Conservation (phyloP, 2,888 invertebrate species). For the Platynereis dumerilii region DNA sequence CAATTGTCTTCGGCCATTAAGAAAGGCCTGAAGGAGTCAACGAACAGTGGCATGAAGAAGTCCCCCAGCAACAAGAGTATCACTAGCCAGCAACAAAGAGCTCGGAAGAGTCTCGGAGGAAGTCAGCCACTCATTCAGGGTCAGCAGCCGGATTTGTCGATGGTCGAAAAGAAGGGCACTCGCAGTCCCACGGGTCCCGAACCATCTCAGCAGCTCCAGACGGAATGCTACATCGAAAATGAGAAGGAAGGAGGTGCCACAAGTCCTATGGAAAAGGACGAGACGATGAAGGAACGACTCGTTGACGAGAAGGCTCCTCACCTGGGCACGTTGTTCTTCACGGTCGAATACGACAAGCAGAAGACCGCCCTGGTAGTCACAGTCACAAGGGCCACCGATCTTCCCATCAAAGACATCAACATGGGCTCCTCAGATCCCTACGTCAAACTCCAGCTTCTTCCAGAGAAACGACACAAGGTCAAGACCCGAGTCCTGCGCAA, state of each 20-base stretch:
- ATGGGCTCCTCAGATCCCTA: conserved; percentile 92
- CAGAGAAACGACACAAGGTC: conserved; percentile 97
- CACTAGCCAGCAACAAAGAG: conserved; percentile 20
- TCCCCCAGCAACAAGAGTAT: conserved; percentile 33
- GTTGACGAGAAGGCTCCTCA: conserved; percentile 66
- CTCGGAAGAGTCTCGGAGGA: conserved; percentile 5
- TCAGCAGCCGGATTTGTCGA: conserved; percentile 15
- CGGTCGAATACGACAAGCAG: conserved; percentile 86
- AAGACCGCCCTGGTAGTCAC: conserved; percentile 90
- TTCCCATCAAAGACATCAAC: conserved; percentile 82
- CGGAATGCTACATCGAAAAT: conserved; percentile 23
- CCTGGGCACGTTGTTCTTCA: conserved; percentile 88
- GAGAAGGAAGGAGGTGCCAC: conserved; percentile 14
- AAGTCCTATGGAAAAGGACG: conserved; percentile 53
- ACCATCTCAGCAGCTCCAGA: conserved; percentile 17
- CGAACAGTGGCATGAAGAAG: conserved; percentile 29
- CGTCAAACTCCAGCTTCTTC: conserved; percentile 94
- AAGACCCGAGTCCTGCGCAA: conserved; percentile 95
- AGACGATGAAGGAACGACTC: conserved; percentile 59
- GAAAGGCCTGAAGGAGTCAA: conserved; percentile 52
- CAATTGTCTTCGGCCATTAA: conserved; percentile 57
- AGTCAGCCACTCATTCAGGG: conserved; percentile 25
- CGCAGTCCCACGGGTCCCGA: conserved; percentile 12
- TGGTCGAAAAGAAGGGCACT: conserved; percentile 8
- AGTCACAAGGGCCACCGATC: conserved; percentile 85